Evolutionary conservation across 2,888 invertebrate genomes (phyloP), one percentile per base, ranked within the genome.

Genomic region (Archaeoteleia sp.): DNA sequence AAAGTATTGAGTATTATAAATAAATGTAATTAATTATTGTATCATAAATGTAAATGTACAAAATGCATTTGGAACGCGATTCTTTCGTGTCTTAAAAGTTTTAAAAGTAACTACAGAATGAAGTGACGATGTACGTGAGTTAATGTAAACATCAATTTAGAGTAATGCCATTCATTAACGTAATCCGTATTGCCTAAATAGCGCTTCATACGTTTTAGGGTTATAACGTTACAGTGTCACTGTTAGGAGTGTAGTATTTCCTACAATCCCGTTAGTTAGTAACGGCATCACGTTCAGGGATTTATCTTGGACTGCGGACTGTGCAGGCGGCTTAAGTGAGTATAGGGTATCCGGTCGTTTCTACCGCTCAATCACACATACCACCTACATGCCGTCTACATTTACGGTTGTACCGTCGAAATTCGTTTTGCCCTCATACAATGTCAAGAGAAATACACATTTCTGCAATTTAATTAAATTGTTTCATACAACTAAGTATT

Each of bases 261-360:
- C 70, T 71, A 73, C 71, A 79, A 79, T 77, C 78, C 73, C 60
- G 74, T 77, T 78, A 73, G 77, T 79, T 79, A 72, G 77, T 72
- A 78, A 66, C 67, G 67, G 62, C 62, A 68, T 74, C 78, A 79
- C 79, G 79, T 79, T 60, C 69, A 46, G 61, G 75, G 76, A 78
- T 79, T 79, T 78, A 78, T 78, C 76, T 75, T 68, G 71, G 66
- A 70, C 72, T 70, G 53, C 23, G 55, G 51, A 48, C 40, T 46
- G 68, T 49, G 70, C 71, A 71, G 55, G 53, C 60, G 55, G 65
- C 53, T 60, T 65, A 69, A 54, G 46, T 58, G 55, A 55, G 68
- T 57, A 34, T 13, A 42, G 14, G 34, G 27, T 39, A 10, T 29
- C 39, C 20, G 20, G n/a, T 30, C 20, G 35, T 35, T 43, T 43